Base-by-base conservation (phyloP, 2,888 invertebrate species). In the Scrobipalpa costella region DNA sequence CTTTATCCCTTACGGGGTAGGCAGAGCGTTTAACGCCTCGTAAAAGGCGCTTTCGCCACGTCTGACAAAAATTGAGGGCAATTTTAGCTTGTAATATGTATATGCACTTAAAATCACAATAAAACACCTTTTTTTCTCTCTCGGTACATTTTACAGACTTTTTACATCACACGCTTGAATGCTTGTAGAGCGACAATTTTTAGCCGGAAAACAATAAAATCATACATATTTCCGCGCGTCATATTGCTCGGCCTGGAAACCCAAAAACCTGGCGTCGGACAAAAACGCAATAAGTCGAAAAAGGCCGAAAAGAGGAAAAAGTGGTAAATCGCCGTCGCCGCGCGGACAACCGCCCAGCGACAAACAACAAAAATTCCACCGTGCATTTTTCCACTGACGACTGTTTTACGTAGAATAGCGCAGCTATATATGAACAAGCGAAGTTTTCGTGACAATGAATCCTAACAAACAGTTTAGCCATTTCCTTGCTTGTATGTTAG, bases 161-260 rank as follows among this genome's bases (percentile, higher is more conserved):
- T 27, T 27, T 27, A 27, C 27, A 27, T 27, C 27, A 5, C 5
- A 3, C 5, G 27, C 27, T 27, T 27, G 27, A 15, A n/a, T 7
- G 44, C 44, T n/a, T 44, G 44, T 3, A n/a, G n/a, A 27, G 27
- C 27, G 44, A 44, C n/a, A 5, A 49, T 19, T 49, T 17, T 11
- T 13, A 11, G 11, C 21, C 27, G 57, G 38, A 40, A 40, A 58
- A 58, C 57, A 58, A 58, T 58, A 17, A 58, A 58, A 36, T 58
- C 57, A 38, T 58, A 19, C 57, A 40, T 58, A 36, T 19, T 40
- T 57, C 27, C 34, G 8, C 15, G 6, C 38, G 38, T 58, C 57
- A 58, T 38, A 57, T 58, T 19, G 57, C 34, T 36, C 57, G 57
- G 36, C 57, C 57, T 38, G 38, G 38, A 58, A 58, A 58, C 57